Evolutionary conservation across 2,888 invertebrate genomes (phyloP).

Genomic region (Thecophora atra): DNA sequence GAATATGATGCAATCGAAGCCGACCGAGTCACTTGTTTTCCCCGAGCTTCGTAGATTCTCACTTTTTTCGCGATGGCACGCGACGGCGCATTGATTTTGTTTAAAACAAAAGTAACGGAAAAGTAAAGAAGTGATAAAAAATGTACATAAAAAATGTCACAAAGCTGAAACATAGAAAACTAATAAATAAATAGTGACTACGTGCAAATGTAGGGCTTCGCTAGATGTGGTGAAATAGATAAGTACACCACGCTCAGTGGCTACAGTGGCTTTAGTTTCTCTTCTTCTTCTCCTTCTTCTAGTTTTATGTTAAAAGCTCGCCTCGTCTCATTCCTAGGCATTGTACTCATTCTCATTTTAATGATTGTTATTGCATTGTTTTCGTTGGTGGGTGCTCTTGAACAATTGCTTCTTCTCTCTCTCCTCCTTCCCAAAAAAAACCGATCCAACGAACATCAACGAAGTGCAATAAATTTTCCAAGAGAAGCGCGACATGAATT

Average conservation of each 20-base stretch:
- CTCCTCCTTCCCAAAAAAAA: neutral
- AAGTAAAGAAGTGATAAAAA: too few relatives aligned
- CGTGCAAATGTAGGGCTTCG: constrained; percentile 46
- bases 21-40: too few relatives aligned
- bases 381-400: constrained; percentile 18
- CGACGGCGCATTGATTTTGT: too few relatives aligned
- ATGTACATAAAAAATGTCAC: too few relatives aligned
- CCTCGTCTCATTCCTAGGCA: constrained; percentile 8
- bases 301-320: too few relatives aligned
- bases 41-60: too few relatives aligned
- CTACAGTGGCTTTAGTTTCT: constrained; percentile 26
- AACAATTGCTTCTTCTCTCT: neutral
- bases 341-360: constrained; percentile 34
- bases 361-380: constrained; percentile 20
- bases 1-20: too few relatives aligned
- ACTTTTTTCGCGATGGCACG: too few relatives aligned
- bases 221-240: neutral
- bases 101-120: too few relatives aligned
- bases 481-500: neutral
- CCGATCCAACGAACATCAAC: too few relatives aligned
- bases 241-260: neutral
- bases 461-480: neutral
- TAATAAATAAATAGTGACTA: constrained; percentile 34
- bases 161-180: constrained; percentile 17
- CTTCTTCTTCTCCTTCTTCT: too few relatives aligned